phyloP scores from a whole-genome alignment of 2,113 vertebrate genomes.

The Lepus timidus region DNA sequence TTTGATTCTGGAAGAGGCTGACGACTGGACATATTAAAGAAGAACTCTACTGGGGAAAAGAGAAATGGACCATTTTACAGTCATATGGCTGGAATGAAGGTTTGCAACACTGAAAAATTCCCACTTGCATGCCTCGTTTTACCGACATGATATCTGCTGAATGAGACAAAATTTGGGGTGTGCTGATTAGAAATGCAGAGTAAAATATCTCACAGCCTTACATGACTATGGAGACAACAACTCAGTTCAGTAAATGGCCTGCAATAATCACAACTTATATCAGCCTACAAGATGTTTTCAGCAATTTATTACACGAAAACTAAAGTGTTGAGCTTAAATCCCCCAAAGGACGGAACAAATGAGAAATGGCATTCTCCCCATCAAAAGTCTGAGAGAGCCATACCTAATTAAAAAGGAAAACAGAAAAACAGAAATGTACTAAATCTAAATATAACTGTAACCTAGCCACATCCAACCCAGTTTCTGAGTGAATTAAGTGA shows the following conservation, averaged over 20 bases:
- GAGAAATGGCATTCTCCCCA: not conserved
- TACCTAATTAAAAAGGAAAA: not conserved
- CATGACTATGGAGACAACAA: not conserved
- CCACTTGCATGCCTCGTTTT: not conserved
- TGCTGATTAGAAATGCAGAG: not conserved
- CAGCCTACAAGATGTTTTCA: not conserved
- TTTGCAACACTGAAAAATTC: not conserved
- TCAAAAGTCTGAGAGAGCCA: not conserved
- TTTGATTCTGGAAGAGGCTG: not conserved
- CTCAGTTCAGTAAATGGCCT: not conserved
- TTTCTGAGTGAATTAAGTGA: not conserved
- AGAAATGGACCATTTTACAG: not conserved
- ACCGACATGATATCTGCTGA: not conserved
- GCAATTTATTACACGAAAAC: not conserved
- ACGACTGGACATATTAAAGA: not conserved
- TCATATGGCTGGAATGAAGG: not conserved
- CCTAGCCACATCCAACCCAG: not conserved
- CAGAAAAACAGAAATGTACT: not conserved
- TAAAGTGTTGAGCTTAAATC: not conserved
- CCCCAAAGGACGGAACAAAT: not conserved
- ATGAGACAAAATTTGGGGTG: not conserved
- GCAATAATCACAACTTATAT: not conserved
- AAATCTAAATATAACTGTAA: not conserved
- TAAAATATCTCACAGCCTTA: not conserved
- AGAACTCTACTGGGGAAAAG: not conserved